Percentiles rank a stretch among this genome's conserved stretches.
These are phyloP conservation scores for Enteromius fasciolatus DNA, from an alignment of 2,797 vertebrate genomes.

Conservation along the genomic window DNA sequence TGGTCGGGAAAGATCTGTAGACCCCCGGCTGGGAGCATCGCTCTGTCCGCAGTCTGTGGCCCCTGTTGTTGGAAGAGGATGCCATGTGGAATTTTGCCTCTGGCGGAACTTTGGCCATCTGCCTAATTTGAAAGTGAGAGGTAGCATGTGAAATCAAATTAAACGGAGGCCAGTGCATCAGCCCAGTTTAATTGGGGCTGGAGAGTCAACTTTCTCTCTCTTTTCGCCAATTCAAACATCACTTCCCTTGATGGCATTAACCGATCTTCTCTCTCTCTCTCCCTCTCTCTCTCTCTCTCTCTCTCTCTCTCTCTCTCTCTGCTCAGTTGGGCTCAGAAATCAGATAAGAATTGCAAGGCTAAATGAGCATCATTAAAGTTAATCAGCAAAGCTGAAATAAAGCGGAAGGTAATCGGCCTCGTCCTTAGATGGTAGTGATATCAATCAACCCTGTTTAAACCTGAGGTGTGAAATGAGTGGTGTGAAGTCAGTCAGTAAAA, in stretches of 20 bases:
- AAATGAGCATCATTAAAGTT: conserved; percentile 67
- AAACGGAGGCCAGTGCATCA: conserved; percentile 58
- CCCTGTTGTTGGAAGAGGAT: conserved; percentile 47
- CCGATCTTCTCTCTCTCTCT: neutral
- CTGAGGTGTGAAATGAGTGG: conserved; percentile 46
- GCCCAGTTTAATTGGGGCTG: conserved; percentile 57
- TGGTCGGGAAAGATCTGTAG: conserved; percentile 27
- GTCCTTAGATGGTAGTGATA: conserved; percentile 51
- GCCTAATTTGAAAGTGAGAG: conserved; percentile 63
- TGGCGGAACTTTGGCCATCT: conserved; percentile 61
- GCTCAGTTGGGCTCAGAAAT: conserved; percentile 48
- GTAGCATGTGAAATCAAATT: conserved; percentile 68
- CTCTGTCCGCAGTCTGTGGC: conserved; percentile 41
- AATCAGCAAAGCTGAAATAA: conserved; percentile 60
- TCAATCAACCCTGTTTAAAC: conserved; percentile 44
- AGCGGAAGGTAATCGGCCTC: conserved; percentile 48
- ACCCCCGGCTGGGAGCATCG: conserved; percentile 18
- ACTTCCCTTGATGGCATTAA: conserved; percentile 1
- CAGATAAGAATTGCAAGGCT: conserved; percentile 56
- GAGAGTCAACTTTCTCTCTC: conserved; percentile 36
- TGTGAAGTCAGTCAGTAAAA: conserved; percentile 47
- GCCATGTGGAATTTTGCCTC: conserved; percentile 57
- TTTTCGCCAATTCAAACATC: conserved; percentile 26
- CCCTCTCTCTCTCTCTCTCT: conserved; percentile 4
- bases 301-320: conserved; percentile 3